Base-by-base conservation (phyloP, 2,113 vertebrate species). In the Chaetodon trifascialis region DNA sequence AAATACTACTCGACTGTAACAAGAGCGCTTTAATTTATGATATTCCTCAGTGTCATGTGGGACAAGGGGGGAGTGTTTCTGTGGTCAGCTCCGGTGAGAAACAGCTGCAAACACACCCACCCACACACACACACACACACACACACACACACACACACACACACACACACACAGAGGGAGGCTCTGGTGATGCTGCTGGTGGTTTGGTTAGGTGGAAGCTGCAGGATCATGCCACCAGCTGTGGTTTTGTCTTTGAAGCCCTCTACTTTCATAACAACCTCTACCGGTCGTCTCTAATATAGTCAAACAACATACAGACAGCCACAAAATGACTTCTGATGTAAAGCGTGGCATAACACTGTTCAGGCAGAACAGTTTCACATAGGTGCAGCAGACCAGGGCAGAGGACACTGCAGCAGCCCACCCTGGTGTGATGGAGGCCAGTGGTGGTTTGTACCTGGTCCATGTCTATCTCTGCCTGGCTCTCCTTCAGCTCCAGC, bases 361-460 rank as follows among this genome's bases (percentile, higher is more conserved):
- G 73, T 25, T 30, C 19, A 49, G 63, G 69, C 14, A 66, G 51
- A 62, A 49, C 38, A 2, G 63, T 46, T 47, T 47, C 42, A 58
- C 59, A 65, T 19, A 42, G 21, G 65, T 40, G 7, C 17, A 44
- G 30, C 51, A 62, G 63, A 60, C 11, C 64, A 23, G 30, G 7
- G 46, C 52, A 47, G 62, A 70, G 54, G 36, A 23, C 4, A 10
- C 7, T 36, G 59, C 16, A 30, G 73, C 1, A 23, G 75, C 59
- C 79, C 83, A 75, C 63, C 76, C 80, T 55, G 73, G 36, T 25
- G 83, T 34, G 76, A 52, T 12, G 67, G 52, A 67, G 55, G 54
- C 67, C 47, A 49, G 23, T 12, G 44, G 21, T 44, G 68, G 72
- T 44, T 69, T 70, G 89, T 96, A 98, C 97, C 97, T 98, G 95